phyloP scores from a whole-genome alignment of 2,797 vertebrate genomes.

The Telmatherina bonti region DNA sequence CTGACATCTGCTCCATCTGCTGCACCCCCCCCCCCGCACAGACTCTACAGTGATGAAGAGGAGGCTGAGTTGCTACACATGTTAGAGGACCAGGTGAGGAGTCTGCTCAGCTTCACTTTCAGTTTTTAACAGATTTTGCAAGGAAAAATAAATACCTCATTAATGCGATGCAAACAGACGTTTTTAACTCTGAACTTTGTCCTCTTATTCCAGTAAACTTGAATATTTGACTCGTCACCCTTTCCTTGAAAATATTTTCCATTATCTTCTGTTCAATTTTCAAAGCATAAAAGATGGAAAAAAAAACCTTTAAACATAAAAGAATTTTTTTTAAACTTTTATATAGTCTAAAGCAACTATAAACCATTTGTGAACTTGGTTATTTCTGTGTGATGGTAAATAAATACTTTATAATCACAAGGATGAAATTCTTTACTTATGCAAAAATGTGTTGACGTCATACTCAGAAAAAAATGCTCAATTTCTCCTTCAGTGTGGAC shows the following conservation, averaged over 20 bases:
- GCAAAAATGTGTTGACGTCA: neutral
- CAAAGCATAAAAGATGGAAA: no score
- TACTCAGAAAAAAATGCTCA: neutral
- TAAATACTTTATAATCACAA: no score
- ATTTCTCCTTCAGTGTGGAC: neutral
- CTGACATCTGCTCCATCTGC: slow-evolving; percentile 78
- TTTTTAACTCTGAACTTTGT: neutral
- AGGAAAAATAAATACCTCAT: slow-evolving; percentile 3
- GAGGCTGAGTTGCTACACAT: slow-evolving; percentile 28
- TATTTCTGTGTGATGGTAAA: no score
- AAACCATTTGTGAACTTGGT: no score
- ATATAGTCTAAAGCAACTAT: no score
- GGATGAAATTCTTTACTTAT: neutral
- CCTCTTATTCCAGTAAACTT: slow-evolving; percentile 2
- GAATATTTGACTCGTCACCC: slow-evolving; percentile 4
- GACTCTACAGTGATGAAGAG: slow-evolving; percentile 24
- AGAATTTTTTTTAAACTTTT: no score
- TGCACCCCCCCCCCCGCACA: slow-evolving; percentile 56
- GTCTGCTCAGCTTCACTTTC: slow-evolving; percentile 9
- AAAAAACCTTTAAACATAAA: no score
- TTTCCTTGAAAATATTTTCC: neutral
- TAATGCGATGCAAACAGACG: neutral
- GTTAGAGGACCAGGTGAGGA: slow-evolving; percentile 37
- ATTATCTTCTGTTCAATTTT: no score
- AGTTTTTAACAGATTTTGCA: slow-evolving; percentile 3